A percentile compares a stretch with the other conserved stretches of the same genome.
Evolutionary conservation across 2,113 vertebrate genomes (phyloP).

Genomic region (Ginglymostoma cirratum): DNA sequence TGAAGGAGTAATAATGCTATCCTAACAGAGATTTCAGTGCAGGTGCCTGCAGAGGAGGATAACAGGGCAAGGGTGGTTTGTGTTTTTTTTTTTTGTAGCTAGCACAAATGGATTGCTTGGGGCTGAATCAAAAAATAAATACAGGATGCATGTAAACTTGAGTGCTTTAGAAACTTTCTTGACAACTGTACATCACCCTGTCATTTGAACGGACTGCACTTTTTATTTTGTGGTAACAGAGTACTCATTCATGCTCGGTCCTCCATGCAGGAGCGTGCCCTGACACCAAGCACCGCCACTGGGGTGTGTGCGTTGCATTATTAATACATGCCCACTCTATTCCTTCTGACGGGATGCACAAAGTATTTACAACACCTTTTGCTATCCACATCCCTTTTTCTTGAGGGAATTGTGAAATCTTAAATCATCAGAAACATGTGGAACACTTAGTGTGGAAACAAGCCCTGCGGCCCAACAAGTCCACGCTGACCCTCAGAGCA

Average conservation of each 20-base stretch:
- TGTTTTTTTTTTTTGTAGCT: background rate
- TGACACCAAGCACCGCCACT: background rate
- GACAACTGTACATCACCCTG: background rate
- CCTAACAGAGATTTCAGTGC: background rate
- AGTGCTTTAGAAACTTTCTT: background rate
- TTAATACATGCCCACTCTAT: no score
- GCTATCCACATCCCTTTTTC: no score
- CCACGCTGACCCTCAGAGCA: no score
- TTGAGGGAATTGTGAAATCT: no score
- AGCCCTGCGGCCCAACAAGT: no score
- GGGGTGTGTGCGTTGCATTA: no score
- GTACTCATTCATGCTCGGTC: background rate
- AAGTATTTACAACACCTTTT: background rate
- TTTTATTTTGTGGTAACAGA: background rate
- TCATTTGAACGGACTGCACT: background rate
- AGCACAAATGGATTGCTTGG: background rate
- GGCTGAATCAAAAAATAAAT: background rate
- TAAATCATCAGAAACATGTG: no score
- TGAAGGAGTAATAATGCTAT: background rate
- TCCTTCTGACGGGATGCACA: background rate
- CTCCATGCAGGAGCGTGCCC: background rate
- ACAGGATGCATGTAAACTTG: no score
- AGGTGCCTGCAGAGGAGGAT: background rate
- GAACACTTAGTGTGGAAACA: no score
- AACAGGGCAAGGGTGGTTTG: no score